Evolutionary conservation across 2,888 invertebrate species (phyloP).

Genomic region (Scaptodrosophila latifasciaeformis): DNA sequence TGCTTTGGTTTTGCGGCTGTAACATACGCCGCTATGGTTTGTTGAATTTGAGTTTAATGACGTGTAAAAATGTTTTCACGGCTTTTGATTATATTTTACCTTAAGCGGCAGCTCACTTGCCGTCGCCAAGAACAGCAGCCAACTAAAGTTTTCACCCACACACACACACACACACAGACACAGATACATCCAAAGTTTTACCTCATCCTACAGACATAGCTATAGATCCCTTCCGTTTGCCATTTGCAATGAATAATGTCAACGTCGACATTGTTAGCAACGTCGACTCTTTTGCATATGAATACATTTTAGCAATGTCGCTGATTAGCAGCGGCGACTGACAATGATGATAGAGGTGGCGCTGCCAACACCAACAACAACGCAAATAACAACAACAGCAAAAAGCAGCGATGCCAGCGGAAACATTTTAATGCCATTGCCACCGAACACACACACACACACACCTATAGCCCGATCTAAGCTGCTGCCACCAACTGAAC

Average conservation of each 20-base stretch:
- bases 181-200: not conserved
- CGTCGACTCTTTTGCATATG: slow-evolving; percentile 58
- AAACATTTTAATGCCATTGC: slow-evolving; percentile 57
- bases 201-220: slow-evolving; percentile 9
- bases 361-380: too few species aligned
- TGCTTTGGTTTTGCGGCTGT: slow-evolving; percentile 35
- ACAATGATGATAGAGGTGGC: slow-evolving; percentile 48
- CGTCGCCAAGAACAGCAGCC: slow-evolving; percentile 12
- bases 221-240: slow-evolving; percentile 59
- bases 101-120: too few species aligned
- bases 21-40: slow-evolving; percentile 63
- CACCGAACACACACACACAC: slow-evolving; percentile 4
- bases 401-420: slow-evolving; percentile 41
- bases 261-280: slow-evolving; percentile 10
- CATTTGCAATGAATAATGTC: slow-evolving; percentile 66
- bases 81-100: slow-evolving; percentile 70
- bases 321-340: slow-evolving; percentile 61
- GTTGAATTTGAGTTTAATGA: slow-evolving; percentile 70
- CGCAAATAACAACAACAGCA: too few species aligned
- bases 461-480: not conserved
- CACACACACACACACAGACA: slow-evolving; percentile 4
- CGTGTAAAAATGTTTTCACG: slow-evolving; percentile 70
- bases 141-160: slow-evolving; percentile 44
- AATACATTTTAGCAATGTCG: slow-evolving; percentile 53
- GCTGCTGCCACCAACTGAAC: not conserved